A percentile compares a stretch with the other conserved stretches of the same genome.
Conservation (phyloP, 2,113 vertebrate species). For the Anthoscopus minutus region DNA sequence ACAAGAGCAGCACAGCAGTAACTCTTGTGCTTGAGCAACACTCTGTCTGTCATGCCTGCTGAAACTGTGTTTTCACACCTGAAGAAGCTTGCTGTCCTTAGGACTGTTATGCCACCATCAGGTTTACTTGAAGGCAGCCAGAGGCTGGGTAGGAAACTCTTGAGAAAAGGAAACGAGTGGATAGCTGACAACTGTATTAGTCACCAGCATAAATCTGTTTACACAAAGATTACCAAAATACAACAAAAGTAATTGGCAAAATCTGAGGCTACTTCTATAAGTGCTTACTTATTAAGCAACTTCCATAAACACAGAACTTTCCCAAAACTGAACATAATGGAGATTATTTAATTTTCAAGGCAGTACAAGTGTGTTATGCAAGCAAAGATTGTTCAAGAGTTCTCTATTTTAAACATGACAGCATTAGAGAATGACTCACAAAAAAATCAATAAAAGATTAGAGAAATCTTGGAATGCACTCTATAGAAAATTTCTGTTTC, state of each 20-base stretch:
- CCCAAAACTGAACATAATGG: not conserved
- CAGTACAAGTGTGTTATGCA: not conserved
- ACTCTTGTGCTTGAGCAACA: not conserved
- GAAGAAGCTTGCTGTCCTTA: not conserved
- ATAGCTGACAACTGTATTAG: not conserved
- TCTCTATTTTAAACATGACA: not conserved
- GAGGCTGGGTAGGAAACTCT: not conserved
- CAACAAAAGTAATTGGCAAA: not conserved
- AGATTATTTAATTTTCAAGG: not conserved
- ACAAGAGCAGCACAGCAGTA: not conserved
- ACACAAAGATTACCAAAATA: not conserved
- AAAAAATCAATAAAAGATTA: not conserved
- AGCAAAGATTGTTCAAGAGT: not conserved
- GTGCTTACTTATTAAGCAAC: not conserved
- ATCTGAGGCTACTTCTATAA: not conserved
- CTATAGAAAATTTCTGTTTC: not conserved
- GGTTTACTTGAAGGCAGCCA: not conserved
- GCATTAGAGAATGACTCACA: not conserved
- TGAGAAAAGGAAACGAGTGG: not conserved
- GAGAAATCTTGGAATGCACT: not conserved
- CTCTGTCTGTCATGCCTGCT: not conserved
- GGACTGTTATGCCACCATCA: not conserved
- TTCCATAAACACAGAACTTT: not conserved
- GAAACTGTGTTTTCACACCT: not conserved
- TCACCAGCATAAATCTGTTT: not conserved